Evolutionary conservation across 2,888 invertebrate species (phyloP).

Genomic region (Leucophora obtusa): DNA sequence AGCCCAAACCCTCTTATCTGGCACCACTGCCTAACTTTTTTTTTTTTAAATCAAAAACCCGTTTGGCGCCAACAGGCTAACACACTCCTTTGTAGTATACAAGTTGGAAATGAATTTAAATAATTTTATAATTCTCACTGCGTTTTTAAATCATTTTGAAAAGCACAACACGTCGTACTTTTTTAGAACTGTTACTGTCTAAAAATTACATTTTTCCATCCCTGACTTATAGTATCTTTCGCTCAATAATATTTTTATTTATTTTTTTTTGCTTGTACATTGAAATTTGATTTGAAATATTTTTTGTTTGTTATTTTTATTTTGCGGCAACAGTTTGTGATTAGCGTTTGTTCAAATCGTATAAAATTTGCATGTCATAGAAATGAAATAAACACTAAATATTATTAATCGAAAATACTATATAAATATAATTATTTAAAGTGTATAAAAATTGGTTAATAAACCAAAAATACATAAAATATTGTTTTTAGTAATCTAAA

Average conservation of each 20-base stretch:
- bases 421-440: constrained; percentile 4
- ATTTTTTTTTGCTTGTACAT: constrained; percentile 42
- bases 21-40: too few species aligned
- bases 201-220: too few species aligned
- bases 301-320: constrained; percentile 61
- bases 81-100: too few species aligned
- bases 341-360: constrained; percentile 62
- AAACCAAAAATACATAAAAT: not conserved
- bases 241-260: constrained; percentile 40
- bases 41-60: too few species aligned
- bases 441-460: not conserved
- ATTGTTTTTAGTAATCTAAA: not conserved
- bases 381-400: constrained; percentile 15
- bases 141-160: too few species aligned
- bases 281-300: constrained; percentile 58
- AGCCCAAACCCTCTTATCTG: too few species aligned
- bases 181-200: too few species aligned
- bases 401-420: constrained; percentile 15
- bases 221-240: not conserved
- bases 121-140: too few species aligned
- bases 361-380: constrained; percentile 54
- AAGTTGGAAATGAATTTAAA: too few species aligned
- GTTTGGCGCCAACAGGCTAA: too few species aligned
- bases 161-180: too few species aligned
- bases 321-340: constrained; percentile 68